These are phyloP conservation scores for Tolypeutes matacus DNA, from an alignment of 2,797 vertebrate species.

Conservation along the genomic window DNA sequence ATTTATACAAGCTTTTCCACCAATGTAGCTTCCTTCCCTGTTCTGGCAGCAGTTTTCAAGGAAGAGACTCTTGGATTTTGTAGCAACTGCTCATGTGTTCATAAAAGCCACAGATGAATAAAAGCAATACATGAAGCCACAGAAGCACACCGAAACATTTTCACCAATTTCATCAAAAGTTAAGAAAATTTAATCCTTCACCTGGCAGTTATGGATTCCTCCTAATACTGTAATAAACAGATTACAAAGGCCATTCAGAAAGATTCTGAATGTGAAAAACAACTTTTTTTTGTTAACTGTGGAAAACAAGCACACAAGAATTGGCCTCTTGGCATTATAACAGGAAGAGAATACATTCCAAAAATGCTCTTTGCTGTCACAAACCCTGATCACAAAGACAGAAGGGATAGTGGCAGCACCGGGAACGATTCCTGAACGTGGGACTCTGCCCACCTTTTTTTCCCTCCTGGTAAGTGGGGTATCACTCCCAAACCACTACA, in stretches of 20 bases:
- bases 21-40: not conserved
- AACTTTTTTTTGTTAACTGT: not conserved
- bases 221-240: not conserved
- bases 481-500: not conserved
- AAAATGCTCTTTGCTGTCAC: not conserved
- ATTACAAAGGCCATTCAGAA: not conserved
- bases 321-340: not conserved
- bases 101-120: constrained; percentile 1
- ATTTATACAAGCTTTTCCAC: not conserved
- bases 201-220: not conserved
- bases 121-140: constrained; percentile 4
- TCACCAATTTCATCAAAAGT: constrained; percentile 26
- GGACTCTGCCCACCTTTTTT: not conserved
- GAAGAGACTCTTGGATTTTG: not conserved
- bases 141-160: not conserved
- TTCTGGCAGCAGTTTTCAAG: constrained; percentile 38
- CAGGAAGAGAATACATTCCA: not conserved
- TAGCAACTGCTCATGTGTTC: constrained; percentile 33
- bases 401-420: not conserved
- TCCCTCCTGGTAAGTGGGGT: not conserved
- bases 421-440: not conserved
- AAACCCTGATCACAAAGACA: not conserved
- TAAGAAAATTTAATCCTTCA: not conserved
- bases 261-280: constrained; percentile 30
- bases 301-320: not conserved